Conservation (phyloP, 2,113 vertebrate species). For the Chauna torquata region DNA sequence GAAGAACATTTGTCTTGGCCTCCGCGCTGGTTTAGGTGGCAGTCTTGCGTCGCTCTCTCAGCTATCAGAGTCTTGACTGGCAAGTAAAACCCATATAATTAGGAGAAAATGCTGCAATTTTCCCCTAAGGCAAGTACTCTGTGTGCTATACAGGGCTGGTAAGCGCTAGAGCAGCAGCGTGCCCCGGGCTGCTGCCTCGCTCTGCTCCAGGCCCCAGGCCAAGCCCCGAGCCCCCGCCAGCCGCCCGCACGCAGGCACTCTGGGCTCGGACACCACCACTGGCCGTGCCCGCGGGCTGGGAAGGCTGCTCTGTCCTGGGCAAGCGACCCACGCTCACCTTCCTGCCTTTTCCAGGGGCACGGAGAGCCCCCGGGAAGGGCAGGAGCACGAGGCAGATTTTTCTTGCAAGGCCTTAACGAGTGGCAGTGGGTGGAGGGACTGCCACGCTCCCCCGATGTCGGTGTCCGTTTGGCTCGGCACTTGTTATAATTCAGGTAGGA, state of each 20-base stretch:
- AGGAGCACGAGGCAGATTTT: neutral
- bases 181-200: neutral
- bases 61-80: neutral
- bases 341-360: neutral
- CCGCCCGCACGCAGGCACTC: no score
- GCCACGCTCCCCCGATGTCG: no score
- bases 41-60: neutral
- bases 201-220: neutral
- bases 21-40: neutral
- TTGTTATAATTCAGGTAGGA: neutral
- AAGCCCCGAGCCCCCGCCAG: no score
- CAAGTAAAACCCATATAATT: conserved; percentile 6
- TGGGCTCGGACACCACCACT: neutral
- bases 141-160: neutral
- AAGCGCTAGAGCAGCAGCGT: neutral
- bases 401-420: neutral
- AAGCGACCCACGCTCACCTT: neutral
- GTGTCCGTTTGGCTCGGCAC: neutral
- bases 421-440: neutral
- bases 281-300: no score
- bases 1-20: neutral
- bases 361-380: no score
- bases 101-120: neutral
- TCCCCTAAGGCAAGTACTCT: neutral
- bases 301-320: no score